Base-by-base conservation (phyloP, 2,888 invertebrate genomes). In the Rhyacophila evoluta region DNA sequence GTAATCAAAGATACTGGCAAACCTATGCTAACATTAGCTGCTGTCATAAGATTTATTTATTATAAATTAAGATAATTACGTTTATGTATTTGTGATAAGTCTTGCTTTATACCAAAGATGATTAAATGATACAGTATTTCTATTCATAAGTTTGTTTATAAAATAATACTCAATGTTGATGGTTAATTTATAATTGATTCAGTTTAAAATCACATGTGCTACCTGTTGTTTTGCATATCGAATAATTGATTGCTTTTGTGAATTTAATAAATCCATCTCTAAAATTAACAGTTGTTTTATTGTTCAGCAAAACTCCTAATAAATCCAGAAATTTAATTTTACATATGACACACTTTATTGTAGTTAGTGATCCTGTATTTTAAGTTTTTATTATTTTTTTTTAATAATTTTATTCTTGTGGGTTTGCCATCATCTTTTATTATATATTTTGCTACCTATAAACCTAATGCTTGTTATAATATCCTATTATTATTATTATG, bases 381-480 rank as follows among this genome's bases (percentile, higher is more conserved):
- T 75, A 19, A 15, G 39, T 71, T 77, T 71, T 71, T 68, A 25
- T 73, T 68, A 88, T 86, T 88, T 88, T 88, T 85, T 87, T 74
- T 38, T 75, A 36, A 70, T 74, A n/a, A 73, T 36, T 11, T 74
- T 70, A 19, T 19, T 19, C 25, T 74, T 73, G 73, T 78, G 73
- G 76, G 78, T 78, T 80, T 78, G 78, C 78, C 78, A 76, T 77
- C 76, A 80, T 80, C 78, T 75, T 80, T 74, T 74, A 36, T 79
- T 79, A 75, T 68, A 41, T 55, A 12, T 70, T 74, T 69, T 69
- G 29, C 15, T 69, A 27, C 15, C 68, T 28, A 38, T 71, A 41
- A 55, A 12, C 41, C 10, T 29, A 69, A 29, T 29, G 69, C 69
- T 69, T 69, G 29, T 15, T 69, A 69, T 69, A n/a, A 29, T 69